phyloP scores from a whole-genome alignment of 2,797 vertebrate species.

The Florisuga fusca region DNA sequence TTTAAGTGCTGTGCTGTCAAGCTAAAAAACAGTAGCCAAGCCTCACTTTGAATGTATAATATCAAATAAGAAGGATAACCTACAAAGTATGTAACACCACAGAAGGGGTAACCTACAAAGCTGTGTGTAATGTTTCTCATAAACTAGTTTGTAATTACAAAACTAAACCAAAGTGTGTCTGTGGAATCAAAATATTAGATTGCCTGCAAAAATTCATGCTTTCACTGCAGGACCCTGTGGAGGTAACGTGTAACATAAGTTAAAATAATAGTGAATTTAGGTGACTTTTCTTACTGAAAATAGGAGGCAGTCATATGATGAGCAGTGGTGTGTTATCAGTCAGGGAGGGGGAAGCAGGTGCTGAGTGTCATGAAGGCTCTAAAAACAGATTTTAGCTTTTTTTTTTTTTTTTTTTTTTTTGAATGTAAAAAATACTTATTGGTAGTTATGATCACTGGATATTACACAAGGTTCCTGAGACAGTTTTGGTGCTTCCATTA shows the following conservation, averaged over 20 bases:
- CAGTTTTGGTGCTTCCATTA: constrained; percentile 51
- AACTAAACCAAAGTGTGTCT: neutral
- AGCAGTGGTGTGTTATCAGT: constrained; percentile 24
- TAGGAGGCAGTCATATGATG: neutral
- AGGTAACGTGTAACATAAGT: neutral
- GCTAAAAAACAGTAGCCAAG: neutral
- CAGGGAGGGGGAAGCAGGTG: neutral
- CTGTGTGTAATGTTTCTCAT: neutral
- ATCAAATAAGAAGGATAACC: neutral
- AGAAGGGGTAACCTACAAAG: neutral
- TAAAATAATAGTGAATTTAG: neutral
- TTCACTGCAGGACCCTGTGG: neutral
- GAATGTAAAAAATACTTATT: constrained; percentile 51
- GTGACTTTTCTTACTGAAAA: constrained; percentile 6
- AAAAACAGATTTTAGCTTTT: neutral
- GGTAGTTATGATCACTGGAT: constrained; percentile 36
- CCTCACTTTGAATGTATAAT: neutral
- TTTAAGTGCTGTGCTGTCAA: neutral
- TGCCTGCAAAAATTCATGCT: neutral
- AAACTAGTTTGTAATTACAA: neutral
- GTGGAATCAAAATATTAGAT: neutral
- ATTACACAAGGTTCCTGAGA: constrained; percentile 38
- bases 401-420: too few relatives aligned
- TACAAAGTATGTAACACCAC: neutral
- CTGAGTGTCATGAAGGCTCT: constrained; percentile 7